Base-by-base conservation (phyloP, 2,888 invertebrate genomes). In the Meandrusa payeni region DNA sequence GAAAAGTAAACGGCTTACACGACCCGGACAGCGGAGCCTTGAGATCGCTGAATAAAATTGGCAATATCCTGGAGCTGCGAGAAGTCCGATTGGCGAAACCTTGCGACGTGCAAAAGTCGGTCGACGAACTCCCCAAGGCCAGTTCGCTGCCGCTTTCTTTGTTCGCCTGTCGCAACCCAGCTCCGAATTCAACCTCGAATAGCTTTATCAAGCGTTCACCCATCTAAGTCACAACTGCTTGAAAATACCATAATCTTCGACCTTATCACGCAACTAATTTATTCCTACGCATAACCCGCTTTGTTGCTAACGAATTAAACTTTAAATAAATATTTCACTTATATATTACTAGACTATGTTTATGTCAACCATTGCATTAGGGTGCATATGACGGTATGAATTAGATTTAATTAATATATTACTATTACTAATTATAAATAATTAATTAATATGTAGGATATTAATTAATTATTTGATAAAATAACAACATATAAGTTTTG, bases 81-180 rank as follows among this genome's bases (percentile, higher is more conserved):
- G 83, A 81, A 82, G 82, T 79, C 78, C 77, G 85, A 76, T 77
- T 86, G 86, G 86, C 82, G 82, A 86, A 87, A 87, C 86, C 86
- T 87, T 86, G 86, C 79, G 82, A 82, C 82, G 81, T 69, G 85
- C 85, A 76, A 79, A 87, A 85, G 69, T 83, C 86, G 86, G 86
- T 76, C 87, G 79, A 81, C 77, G 86, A 86, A 85, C 87, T 76
- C 76, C 54, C 65, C 82, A 86, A 86, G 87, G 86, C 83, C 81
- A 73, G 61, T 60, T 53, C 53, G 53, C 64, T 66, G 76, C 67
- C 74, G 83, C 87, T 86, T 87, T 87, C 87, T 87, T 87, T 86
- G 86, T 86, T 82, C 75, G 69, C 62, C 71, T 83, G 81, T 82
- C 79, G 83, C 79, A 83, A 41, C 50, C 51, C 45, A 65, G 65